Evolutionary conservation across 2,888 invertebrate genomes (phyloP), one percentile per base, ranked within the genome.

Genomic region (Drosophila picticornis): DNA sequence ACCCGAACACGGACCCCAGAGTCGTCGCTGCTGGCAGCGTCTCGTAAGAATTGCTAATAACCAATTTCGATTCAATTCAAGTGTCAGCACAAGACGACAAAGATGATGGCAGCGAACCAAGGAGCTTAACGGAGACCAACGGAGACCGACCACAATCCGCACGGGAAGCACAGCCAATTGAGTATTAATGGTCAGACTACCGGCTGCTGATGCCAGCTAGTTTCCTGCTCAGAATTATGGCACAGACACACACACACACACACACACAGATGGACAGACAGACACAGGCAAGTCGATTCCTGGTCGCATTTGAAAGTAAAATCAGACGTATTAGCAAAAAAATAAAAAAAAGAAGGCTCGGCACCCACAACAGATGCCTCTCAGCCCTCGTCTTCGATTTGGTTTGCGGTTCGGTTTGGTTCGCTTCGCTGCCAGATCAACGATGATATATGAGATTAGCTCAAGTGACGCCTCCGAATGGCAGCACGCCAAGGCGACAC

Each of bases 81-180:
- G 90, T 89, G 90, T 90, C 88, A 88, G 89, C 77, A 80, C 89
- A 88, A 90, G 87, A 88, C 81, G 88, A 67, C 84, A 79, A 72
- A 73, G 72, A 79, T 82, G 82, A 81, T 43, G 68, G 57, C 76
- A 69, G 55, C 61, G 62, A 66, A 29, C 62, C 46, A 50, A 58
- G 43, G 61, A 51, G 32, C 52, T 53, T 38, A 36, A 32, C 43
- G 25, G 31, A n/a, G 43, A 32, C 51, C 53, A 36, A 65, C 29
- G 60, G 25, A 50, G 67, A 56, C 9, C 79, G 64, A 78, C 88
- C 84, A 87, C 84, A 84, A 83, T 77, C 87, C 88, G 79, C 88
- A 86, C 87, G 90, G 90, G 90, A 88, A 90, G 90, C 87, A 88
- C 90, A 88, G 89, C 87, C 88, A 88, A 88, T 88, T 88, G 88